Evolutionary conservation across 1,140 invertebrate genomes (phyloP), one percentile per base, ranked within the genome.

Genomic region (Ditylenchus dipsaci): DNA sequence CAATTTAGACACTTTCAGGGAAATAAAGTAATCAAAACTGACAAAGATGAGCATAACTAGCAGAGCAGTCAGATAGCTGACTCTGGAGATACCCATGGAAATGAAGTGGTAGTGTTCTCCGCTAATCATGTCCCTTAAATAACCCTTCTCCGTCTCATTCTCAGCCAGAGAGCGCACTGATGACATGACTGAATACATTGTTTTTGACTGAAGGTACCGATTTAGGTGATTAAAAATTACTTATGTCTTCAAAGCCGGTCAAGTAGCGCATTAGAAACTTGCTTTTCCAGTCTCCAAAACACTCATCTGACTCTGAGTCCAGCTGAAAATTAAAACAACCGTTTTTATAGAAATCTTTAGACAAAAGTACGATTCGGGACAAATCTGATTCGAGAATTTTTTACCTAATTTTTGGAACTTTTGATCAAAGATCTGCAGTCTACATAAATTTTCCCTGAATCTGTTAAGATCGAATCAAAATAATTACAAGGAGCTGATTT

Each of bases 41-140:
- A 97, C 94, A 88, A 97, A 98, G 30, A 97, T 88, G 17, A 98
- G 87, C 95, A 98, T 97, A 58, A 97, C 92, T 83, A 94, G 90
- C 78, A 93, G 91, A 9, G 95, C 93, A 33, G 91, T 90, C 42
- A 97, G 86, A 82, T 97, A 98, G 0, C 85, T 85, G 19, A 91
- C 91, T 61, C 89, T 88, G 1, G 92, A 90, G 86, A 94, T 93
- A 90, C 93, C 92, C 88, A 94, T 91, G 75, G 90, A 93, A 23
- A 97, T 92, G 86, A 98, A 98, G 70, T 94, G 89, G 84, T 95
- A 98, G 84, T 97, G 93, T 82, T 97, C 94, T n/a, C 94, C 93
- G 23, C 92, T 95, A 42, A 96, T 90, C 47, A 97, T 92, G 86
- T 97, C 97, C 77, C 94, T 82, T 9, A 88, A 80, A 77, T 84